Base-by-base conservation (phyloP, 30 jellyfish, hydroid and myxozoan genomes). In the Hydra vulgaris region DNA sequence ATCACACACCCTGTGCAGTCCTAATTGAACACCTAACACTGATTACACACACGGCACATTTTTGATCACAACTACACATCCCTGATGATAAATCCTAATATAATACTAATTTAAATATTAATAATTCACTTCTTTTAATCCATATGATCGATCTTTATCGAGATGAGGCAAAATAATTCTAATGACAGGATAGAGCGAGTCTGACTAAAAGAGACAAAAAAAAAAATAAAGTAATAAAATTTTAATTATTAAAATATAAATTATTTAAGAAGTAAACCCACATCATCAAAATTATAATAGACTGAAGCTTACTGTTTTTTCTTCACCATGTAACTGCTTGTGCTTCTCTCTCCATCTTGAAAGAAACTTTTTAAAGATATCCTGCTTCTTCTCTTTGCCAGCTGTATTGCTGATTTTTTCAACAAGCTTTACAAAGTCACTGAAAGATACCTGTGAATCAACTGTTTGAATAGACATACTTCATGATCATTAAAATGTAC, bases 91-190 rank as follows among this genome's bases (percentile, higher is more conserved):
- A n/a, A n/a, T n/a, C n/a, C 5, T 40, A 12, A 40, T 40, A 40
- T 3, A 12, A 40, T 5, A 40, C 61, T 40, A 12, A 40, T 40
- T 3, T 40, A 40, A 40, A 40, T 3, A 40, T 40, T 40, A 40
- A 40, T 40, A 40, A 40, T 40, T 3, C 12, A 94, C 99, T 96
- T 94, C 99, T 85, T 94, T 94, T 96, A 94, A 87, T 72, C 99
- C 99, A 85, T 94, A 94, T 7, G 99, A 88, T 76, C 99, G 78
- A 26, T 94, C 96, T 66, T 85, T 94, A 80, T 94, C 99, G 21
- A 94, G 84, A 25, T 94, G 89, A 22, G 99, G 99, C 17, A 94
- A 94, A 26, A 88, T 56, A 70, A 94, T 69, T 74, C 99, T 70
- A 95, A 94, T 84, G 0, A 85, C 94, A 18, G 99, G 95, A 61